Evolutionary conservation across 1,140 invertebrate species (phyloP).

Genomic region (Ostrea denselamellosa): DNA sequence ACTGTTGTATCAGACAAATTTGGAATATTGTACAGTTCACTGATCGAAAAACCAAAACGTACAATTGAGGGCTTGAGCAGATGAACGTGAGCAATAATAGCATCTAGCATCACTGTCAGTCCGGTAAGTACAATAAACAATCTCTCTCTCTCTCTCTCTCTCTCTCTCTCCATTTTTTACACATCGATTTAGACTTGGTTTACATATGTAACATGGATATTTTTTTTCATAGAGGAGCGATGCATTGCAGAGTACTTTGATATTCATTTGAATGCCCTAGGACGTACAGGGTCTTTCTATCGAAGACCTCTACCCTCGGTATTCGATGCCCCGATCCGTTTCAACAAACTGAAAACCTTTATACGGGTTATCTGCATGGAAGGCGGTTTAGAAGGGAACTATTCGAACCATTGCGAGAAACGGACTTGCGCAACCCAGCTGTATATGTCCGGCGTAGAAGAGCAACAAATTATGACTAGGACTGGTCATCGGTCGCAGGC

Average conservation of each 20-base stretch:
- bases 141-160: background rate
- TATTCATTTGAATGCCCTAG: background rate
- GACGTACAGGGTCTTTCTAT: background rate
- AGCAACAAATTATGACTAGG: too few relatives aligned
- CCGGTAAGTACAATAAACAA: background rate
- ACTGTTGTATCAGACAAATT: background rate
- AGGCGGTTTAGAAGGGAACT: background rate
- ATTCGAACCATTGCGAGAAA: background rate
- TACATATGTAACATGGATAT: background rate
- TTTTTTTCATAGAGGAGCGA: background rate
- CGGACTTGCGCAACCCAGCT: background rate
- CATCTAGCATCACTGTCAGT: slow-evolving; percentile 44
- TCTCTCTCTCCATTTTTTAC: background rate
- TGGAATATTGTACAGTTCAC: slow-evolving; percentile 23
- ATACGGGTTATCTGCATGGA: too few relatives aligned
- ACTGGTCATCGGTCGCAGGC: too few relatives aligned
- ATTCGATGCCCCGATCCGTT: slow-evolving; percentile 2
- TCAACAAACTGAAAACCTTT: too few relatives aligned
- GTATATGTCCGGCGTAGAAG: background rate
- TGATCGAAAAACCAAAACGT: slow-evolving; percentile 18
- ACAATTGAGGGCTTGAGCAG: slow-evolving; percentile 37
- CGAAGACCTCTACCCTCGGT: background rate
- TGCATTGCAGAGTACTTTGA: background rate
- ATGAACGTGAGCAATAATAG: slow-evolving; percentile 30
- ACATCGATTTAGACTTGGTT: background rate